These are phyloP conservation scores for Podarcis lilfordi DNA, from an alignment of 2,797 vertebrate genomes.

Conservation along the genomic window DNA sequence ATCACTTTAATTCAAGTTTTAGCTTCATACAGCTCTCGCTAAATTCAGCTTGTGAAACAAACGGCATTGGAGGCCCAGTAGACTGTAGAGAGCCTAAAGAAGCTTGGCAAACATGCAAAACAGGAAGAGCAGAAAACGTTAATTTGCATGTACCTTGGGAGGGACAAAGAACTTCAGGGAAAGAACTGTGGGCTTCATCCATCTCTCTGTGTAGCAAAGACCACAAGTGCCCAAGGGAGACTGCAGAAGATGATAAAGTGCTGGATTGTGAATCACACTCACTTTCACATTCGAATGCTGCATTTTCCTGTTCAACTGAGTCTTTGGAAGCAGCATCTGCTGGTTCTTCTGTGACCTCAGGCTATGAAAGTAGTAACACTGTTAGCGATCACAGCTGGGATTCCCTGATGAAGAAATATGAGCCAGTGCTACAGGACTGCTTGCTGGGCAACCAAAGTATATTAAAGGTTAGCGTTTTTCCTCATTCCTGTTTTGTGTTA, in stretches of 20 bases:
- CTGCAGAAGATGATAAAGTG: conserved; percentile 24
- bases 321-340: conserved; percentile 77
- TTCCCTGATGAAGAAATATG: conserved; percentile 81
- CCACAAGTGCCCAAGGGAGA: conserved; percentile 9
- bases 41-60: conserved; percentile 47
- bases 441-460: conserved; percentile 80
- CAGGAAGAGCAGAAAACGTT: conserved; percentile 1
- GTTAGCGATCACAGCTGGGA: conserved; percentile 78
- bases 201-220: background rate
- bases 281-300: conserved; percentile 73
- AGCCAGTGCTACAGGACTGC: conserved; percentile 82
- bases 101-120: background rate
- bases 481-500: background rate
- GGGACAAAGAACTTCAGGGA: fast-evolving
- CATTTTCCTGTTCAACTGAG: conserved; percentile 81
- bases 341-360: conserved; percentile 83
- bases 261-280: conserved; percentile 69
- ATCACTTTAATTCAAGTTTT: conserved; percentile 86
- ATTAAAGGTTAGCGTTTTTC: conserved; percentile 82
- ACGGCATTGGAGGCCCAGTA: conserved; percentile 46
- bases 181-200: conserved; percentile 12
- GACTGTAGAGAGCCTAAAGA: background rate
- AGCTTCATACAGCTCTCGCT: conserved; percentile 91
- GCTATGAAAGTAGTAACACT: conserved; percentile 81
- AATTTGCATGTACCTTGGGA: background rate